Percentiles rank a stretch among this genome's conserved stretches.
These are phyloP conservation scores for Pediacus dermestoides DNA, from an alignment of 2,888 invertebrate species.

Conservation along the genomic window DNA sequence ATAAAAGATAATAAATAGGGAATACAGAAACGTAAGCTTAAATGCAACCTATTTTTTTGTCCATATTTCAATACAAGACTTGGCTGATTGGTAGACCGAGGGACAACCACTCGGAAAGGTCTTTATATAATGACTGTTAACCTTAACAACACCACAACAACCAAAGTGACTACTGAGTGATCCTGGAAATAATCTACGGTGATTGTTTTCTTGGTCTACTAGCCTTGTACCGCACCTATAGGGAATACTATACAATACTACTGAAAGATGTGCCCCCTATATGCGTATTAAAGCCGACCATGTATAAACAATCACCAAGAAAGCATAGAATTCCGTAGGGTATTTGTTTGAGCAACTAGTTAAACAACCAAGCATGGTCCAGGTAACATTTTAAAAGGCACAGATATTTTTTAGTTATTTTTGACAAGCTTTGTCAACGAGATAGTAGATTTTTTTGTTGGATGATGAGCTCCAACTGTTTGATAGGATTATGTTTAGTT, in stretches of 20 bases:
- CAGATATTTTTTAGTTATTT: slow-evolving; percentile 28
- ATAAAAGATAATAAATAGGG: slow-evolving; percentile 6
- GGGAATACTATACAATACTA: slow-evolving; percentile 41
- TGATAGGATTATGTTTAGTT: slow-evolving; percentile 9
- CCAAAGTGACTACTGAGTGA: slow-evolving; percentile 20
- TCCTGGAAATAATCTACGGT: slow-evolving; percentile 15
- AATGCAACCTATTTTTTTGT: slow-evolving; percentile 23
- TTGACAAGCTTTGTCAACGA: slow-evolving; percentile 31
- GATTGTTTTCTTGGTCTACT: slow-evolving; percentile 28
- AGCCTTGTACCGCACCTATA: slow-evolving; percentile 39
- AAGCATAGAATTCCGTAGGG: slow-evolving; percentile 15
- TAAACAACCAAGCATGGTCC: slow-evolving; percentile 39
- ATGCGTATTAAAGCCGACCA: slow-evolving; percentile 36
- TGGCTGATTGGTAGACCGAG: slow-evolving; percentile 36
- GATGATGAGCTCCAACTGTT: slow-evolving; percentile 11
- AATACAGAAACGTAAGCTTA: slow-evolving; percentile 15
- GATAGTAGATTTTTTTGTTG: slow-evolving; percentile 14
- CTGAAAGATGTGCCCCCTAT: slow-evolving; percentile 39
- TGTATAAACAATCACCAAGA: slow-evolving; percentile 15
- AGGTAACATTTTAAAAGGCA: slow-evolving; percentile 43
- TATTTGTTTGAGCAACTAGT: slow-evolving; percentile 27
- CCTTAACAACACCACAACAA: slow-evolving; percentile 40
- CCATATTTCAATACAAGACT: slow-evolving; percentile 34
- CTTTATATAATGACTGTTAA: slow-evolving; percentile 48
- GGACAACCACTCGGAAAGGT: slow-evolving; percentile 43